These are phyloP conservation scores for Odontesthes bonariensis DNA, from an alignment of 2,113 vertebrate genomes.

Conservation along the genomic window DNA sequence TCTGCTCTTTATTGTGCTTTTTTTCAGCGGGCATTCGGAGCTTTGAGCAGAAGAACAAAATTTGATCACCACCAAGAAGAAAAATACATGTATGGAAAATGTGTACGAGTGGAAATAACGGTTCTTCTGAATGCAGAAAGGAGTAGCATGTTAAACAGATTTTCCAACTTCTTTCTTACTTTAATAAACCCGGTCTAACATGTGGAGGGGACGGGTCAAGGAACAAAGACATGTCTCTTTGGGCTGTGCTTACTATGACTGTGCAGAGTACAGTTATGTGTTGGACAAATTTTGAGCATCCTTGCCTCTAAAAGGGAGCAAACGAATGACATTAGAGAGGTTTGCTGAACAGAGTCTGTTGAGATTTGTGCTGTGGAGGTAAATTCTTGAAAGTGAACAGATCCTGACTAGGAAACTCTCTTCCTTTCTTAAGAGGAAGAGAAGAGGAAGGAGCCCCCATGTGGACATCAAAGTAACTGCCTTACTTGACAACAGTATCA, in stretches of 20 bases:
- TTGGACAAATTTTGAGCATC: constrained; percentile 6
- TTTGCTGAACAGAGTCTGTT: constrained; percentile 31
- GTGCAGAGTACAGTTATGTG: constrained; percentile 31
- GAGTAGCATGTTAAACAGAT: constrained; percentile 34
- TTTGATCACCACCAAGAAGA: background rate
- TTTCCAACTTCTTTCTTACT: constrained; percentile 18
- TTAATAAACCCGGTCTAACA: constrained; percentile 24
- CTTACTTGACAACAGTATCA: constrained; percentile 32
- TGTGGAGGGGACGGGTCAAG: background rate
- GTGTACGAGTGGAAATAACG: too few relatives aligned
- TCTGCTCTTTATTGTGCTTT: background rate
- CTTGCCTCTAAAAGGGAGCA: background rate
- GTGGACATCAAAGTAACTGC: constrained; percentile 65
- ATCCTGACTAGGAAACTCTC: constrained; percentile 18
- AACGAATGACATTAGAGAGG: background rate
- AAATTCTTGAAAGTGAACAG: constrained; percentile 16
- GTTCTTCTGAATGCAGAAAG: too few relatives aligned
- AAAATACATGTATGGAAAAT: background rate
- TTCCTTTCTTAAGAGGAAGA: constrained; percentile 6
- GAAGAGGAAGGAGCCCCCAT: constrained; percentile 61
- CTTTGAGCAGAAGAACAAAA: background rate
- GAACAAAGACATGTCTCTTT: constrained; percentile 51
- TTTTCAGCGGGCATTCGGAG: background rate
- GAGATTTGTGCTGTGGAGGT: constrained; percentile 7
- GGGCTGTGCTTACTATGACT: constrained; percentile 41